Percentiles rank a stretch among this genome's conserved stretches.
These are phyloP conservation scores for Heterohyrax brucei DNA, from an alignment of 2,797 vertebrate genomes.

Conservation along the genomic window DNA sequence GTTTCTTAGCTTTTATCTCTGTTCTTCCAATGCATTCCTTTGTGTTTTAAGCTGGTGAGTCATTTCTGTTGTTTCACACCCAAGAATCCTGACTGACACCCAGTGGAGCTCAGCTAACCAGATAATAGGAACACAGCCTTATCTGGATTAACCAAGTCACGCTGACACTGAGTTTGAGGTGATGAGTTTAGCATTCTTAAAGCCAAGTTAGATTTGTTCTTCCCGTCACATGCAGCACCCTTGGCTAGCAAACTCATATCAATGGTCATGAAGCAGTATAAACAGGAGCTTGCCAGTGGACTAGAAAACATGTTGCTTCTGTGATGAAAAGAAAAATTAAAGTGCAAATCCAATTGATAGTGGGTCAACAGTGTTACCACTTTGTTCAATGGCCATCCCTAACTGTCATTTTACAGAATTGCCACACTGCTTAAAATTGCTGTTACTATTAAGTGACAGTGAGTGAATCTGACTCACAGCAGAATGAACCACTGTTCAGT, in stretches of 20 bases:
- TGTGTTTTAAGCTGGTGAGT: not conserved
- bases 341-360: not conserved
- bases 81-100: not conserved
- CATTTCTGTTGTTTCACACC: not conserved
- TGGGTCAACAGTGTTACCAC: not conserved
- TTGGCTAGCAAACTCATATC: not conserved
- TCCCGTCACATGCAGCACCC: not conserved
- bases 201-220: constrained; percentile 31
- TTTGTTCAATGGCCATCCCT: not conserved
- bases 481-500: too few species aligned
- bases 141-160: not conserved
- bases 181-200: not conserved
- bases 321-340: constrained; percentile 12
- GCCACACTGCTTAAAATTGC: constrained; percentile 36
- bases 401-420: constrained; percentile 54
- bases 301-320: constrained; percentile 16
- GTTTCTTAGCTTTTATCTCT: constrained; percentile 14
- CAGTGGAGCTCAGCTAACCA: not conserved
- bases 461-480: too few species aligned
- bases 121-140: not conserved
- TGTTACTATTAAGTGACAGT: too few species aligned
- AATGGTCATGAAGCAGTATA: not conserved
- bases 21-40: not conserved
- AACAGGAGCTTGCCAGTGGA: not conserved
- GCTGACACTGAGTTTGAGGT: not conserved